Evolutionary conservation across 2,888 invertebrate genomes (phyloP).

Genomic region (Keiferia lycopersicella): DNA sequence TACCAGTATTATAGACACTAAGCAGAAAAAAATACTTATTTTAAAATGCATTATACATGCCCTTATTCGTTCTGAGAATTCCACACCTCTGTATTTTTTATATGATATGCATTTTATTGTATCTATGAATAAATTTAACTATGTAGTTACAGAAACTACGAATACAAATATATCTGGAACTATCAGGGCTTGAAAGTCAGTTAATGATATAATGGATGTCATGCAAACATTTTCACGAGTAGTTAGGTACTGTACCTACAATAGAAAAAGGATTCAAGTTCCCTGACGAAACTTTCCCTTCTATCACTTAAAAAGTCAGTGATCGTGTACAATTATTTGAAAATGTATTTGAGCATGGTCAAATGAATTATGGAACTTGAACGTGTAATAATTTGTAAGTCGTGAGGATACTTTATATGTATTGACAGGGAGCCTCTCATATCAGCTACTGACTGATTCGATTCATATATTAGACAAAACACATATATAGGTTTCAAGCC

Average conservation of each 20-base stretch:
- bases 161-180: conserved; percentile 63
- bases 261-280: no score
- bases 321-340: no score
- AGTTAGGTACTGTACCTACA: not conserved
- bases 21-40: conserved; percentile 56
- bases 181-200: conserved; percentile 33
- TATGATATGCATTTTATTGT: conserved; percentile 72
- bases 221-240: not conserved
- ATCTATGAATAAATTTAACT: conserved; percentile 74
- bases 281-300: no score
- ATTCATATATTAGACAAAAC: not conserved
- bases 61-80: conserved; percentile 58
- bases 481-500: conserved; percentile 12
- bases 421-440: no score
- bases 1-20: conserved; percentile 61
- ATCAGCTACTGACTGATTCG: not conserved
- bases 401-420: no score
- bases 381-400: no score
- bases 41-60: conserved; percentile 74
- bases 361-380: no score
- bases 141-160: conserved; percentile 65
- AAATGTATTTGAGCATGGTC: no score
- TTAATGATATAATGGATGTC: not conserved
- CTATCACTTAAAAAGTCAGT: no score
- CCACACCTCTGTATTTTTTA: conserved; percentile 54